phyloP scores from a whole-genome alignment of 2,113 vertebrate genomes.

The Ammodramus savannarum region DNA sequence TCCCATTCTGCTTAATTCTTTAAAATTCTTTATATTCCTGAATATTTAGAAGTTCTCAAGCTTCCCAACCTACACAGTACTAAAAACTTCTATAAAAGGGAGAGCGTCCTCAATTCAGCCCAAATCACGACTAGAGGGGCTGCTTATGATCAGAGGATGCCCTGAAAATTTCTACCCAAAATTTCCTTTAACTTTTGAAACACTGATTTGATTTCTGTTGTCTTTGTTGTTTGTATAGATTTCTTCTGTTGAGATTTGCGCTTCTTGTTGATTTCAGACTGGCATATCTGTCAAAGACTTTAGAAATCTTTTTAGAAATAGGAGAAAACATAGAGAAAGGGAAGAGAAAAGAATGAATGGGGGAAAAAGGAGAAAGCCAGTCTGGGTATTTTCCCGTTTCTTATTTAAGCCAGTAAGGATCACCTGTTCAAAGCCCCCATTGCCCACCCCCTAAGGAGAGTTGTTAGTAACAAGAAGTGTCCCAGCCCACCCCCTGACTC shows the following conservation, averaged over 20 bases:
- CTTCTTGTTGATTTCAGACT: background rate
- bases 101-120: background rate
- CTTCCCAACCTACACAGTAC: background rate
- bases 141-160: background rate
- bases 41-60: background rate
- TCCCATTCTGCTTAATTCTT: background rate
- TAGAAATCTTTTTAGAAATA: background rate
- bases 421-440: constrained; percentile 41
- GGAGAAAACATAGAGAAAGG: background rate
- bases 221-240: background rate
- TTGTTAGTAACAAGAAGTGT: constrained; percentile 54
- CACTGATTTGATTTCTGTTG: background rate
- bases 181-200: background rate
- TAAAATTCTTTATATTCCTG: background rate
- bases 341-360: background rate
- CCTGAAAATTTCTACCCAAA: background rate
- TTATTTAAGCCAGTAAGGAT: constrained; percentile 37
- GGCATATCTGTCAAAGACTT: background rate
- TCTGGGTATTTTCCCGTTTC: background rate
- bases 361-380: background rate
- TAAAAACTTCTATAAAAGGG: background rate
- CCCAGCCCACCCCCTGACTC: constrained; percentile 66
- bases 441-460: constrained; percentile 32
- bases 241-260: background rate
- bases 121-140: background rate